phyloP scores from a whole-genome alignment of 2,888 invertebrate species.

The Notocelia uddmanniana region DNA sequence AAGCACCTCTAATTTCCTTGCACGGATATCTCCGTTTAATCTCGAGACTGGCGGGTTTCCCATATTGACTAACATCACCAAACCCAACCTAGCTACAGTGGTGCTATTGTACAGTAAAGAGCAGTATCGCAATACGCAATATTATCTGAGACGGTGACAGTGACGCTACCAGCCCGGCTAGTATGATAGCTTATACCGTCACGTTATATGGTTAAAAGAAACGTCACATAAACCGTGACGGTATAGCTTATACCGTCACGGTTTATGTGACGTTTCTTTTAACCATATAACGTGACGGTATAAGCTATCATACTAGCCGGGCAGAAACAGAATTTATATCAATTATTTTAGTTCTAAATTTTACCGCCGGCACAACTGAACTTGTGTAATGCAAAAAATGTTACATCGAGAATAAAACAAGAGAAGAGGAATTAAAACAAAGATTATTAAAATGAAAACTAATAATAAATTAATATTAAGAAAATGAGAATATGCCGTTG shows the following conservation, averaged over 20 bases:
- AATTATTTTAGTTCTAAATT: not conserved
- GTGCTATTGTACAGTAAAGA: not conserved
- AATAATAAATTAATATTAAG: too few species aligned
- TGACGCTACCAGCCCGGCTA: not conserved
- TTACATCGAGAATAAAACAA: too few species aligned
- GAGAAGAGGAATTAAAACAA: too few species aligned
- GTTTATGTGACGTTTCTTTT: too few species aligned
- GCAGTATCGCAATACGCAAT: not conserved
- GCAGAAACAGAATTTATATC: too few species aligned
- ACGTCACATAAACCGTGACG: too few species aligned
- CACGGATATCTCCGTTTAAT: slow-evolving; percentile 28
- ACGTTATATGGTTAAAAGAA: too few species aligned
- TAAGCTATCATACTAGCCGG: too few species aligned
- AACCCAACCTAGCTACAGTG: not conserved
- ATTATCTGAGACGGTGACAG: not conserved
- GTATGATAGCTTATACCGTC: not conserved
- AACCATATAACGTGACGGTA: too few species aligned
- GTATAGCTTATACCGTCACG: too few species aligned
- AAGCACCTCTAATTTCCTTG: slow-evolving; percentile 13
- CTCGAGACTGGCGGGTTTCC: slow-evolving; percentile 5
- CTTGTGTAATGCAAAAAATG: not conserved
- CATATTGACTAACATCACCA: not conserved
- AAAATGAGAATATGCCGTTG: too few species aligned
- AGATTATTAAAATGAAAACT: too few species aligned
- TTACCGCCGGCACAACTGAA: not conserved